Base-by-base conservation (phyloP, 2,888 invertebrate species). In the Cataglyphis altisquamis region DNA sequence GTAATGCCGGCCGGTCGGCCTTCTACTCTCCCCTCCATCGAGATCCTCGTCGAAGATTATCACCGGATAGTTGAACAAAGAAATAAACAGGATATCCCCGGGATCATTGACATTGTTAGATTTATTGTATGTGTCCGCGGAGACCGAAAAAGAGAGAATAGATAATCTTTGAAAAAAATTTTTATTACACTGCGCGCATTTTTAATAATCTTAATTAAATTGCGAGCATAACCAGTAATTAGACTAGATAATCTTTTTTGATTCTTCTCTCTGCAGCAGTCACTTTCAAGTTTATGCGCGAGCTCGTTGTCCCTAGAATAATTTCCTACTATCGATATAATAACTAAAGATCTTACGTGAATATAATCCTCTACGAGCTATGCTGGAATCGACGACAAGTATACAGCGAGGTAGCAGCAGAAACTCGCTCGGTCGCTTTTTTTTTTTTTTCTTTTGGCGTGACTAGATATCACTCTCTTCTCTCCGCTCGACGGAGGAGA, bases 1-100 rank as follows among this genome's bases (percentile, higher is more conserved):
- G 84, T 90, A 91, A 91, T 88, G 63, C 32, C 52, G 57, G 57
- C 12, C 25, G 41, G 82, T 55, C n/a, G 48, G 66, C 52, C 39
- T 77, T 41, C 78, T 39, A 70, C 60, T 25, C n/a, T 82, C 63
- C 63, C 48, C 68, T 77, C 64, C 62, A 70, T 63, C 29, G 52
- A 66, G 41, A 52, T 21, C 36, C 36, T 15, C 41, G 18, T 10
- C 18, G 60, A 66, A 84, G 75, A 84, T 84, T 81, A 85, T 52
- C 63, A 18, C 39, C 18, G 52, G 41, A 39, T 78, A 64, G 52
- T 66, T 68, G 67, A 29, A 75, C 55, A 32, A 72, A 57, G 68
- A 57, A 36, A 57, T 70, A 78, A 60, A 72, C 21, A 72, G 10
- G 57, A 68, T 77, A 41, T 18, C 18, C 48, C n/a, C 45, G 48